Conservation (phyloP, 2,888 invertebrate species). For the Scaptomyza cyrtandrae region DNA sequence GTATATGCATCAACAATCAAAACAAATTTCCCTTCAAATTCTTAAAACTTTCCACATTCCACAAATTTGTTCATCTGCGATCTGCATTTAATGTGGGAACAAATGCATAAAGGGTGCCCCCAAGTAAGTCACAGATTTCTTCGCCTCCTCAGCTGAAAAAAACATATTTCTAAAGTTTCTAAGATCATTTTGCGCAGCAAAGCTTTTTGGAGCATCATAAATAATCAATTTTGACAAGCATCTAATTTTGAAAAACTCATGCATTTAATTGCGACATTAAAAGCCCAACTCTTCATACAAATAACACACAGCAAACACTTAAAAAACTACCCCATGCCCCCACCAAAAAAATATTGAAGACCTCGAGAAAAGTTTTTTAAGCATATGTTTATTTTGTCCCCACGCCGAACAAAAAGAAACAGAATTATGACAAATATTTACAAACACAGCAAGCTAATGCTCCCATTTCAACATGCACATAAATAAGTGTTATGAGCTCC, state of each 20-base stretch:
- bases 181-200: conserved; percentile 15
- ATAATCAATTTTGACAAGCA: conserved; percentile 79
- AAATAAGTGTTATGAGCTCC: conserved; percentile 78
- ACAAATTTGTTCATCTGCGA: conserved; percentile 6
- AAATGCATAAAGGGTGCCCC: background rate
- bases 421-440: conserved; percentile 81
- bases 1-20: too few species aligned
- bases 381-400: conserved; percentile 44
- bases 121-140: conserved; percentile 50
- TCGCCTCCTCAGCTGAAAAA: conserved; percentile 3
- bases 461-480: conserved; percentile 81
- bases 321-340: conserved; percentile 18
- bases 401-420: background rate
- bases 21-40: background rate
- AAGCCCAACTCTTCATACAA: conserved; percentile 57
- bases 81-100: conserved; percentile 43
- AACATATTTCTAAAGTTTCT: conserved; percentile 2
- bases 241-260: conserved; percentile 79
- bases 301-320: too few species aligned
- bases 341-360: conserved; percentile 10
- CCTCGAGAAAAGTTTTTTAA: conserved; percentile 12
- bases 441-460: conserved; percentile 77
- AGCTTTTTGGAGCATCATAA: conserved; percentile 71
- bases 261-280: conserved; percentile 81
- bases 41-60: background rate